Percentiles rank a stretch among this genome's conserved stretches.
Conservation (phyloP, 2,888 invertebrate species). For the Tenthredo notha region DNA sequence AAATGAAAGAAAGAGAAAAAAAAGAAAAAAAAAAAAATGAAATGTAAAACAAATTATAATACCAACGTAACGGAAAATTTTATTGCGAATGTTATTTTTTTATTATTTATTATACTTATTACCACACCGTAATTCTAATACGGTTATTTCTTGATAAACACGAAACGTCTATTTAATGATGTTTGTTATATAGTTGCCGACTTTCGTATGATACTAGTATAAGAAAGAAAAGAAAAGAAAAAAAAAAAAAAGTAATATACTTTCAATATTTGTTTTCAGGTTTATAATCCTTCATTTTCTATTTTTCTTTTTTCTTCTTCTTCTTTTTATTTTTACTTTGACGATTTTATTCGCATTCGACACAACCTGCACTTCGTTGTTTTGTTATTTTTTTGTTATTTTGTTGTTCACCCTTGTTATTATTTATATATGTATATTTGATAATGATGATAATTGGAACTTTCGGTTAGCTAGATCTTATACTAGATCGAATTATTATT, state of each 20-base stretch:
- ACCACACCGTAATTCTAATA: neutral
- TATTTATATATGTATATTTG: neutral
- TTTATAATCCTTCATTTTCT: neutral
- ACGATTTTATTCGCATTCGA: neutral
- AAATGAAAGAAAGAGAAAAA: too few species aligned
- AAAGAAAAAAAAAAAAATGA: neutral
- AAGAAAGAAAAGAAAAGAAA: neutral
- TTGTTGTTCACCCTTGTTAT: neutral
- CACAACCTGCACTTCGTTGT: neutral
- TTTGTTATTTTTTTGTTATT: neutral
- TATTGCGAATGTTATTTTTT: neutral
- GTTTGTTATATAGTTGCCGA: neutral
- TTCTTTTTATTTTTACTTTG: neutral
- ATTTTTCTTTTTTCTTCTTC: neutral
- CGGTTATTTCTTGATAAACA: neutral
- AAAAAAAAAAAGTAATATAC: neutral
- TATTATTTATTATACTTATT: neutral
- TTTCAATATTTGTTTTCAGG: neutral
- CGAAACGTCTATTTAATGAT: neutral
- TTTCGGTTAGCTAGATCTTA: conserved; percentile 8
- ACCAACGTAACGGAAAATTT: neutral
- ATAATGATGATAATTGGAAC: neutral
- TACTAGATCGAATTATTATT: conserved; percentile 11
- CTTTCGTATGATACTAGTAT: neutral
- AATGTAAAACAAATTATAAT: neutral